Percentiles rank a stretch among this genome's conserved stretches.
Evolutionary conservation across 2,113 vertebrate genomes (phyloP).

Genomic region (Melozone crissalis): DNA sequence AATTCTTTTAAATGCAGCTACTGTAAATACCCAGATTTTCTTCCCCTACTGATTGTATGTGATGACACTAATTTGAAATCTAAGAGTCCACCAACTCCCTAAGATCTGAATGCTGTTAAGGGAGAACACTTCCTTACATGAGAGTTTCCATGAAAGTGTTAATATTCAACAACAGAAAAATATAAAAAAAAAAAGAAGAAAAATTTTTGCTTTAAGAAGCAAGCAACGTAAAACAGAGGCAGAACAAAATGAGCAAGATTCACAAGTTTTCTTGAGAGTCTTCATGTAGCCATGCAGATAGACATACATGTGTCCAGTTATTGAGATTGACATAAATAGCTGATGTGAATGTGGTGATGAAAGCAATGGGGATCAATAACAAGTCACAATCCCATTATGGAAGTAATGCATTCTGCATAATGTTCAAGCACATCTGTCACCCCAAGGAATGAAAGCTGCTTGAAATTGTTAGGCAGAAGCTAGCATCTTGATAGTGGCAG

Average conservation of each 20-base stretch:
- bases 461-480: slow-evolving; percentile 22
- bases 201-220: not conserved
- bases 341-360: not conserved
- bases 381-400: not conserved
- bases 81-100: not conserved
- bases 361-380: not conserved
- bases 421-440: not conserved
- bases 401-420: not conserved
- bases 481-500: not conserved
- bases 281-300: not conserved
- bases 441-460: not conserved
- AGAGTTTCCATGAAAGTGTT: not conserved
- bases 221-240: not conserved
- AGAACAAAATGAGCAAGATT: not conserved
- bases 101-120: not conserved
- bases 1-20: not conserved
- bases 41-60: not conserved
- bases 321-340: not conserved
- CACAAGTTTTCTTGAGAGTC: not conserved
- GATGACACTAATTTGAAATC: not conserved
- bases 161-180: not conserved
- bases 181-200: too few relatives aligned
- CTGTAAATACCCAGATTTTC: not conserved
- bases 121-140: not conserved
- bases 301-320: not conserved